Base-by-base conservation (phyloP, 2,888 invertebrate species). In the Caenorhabditis parvicauda region DNA sequence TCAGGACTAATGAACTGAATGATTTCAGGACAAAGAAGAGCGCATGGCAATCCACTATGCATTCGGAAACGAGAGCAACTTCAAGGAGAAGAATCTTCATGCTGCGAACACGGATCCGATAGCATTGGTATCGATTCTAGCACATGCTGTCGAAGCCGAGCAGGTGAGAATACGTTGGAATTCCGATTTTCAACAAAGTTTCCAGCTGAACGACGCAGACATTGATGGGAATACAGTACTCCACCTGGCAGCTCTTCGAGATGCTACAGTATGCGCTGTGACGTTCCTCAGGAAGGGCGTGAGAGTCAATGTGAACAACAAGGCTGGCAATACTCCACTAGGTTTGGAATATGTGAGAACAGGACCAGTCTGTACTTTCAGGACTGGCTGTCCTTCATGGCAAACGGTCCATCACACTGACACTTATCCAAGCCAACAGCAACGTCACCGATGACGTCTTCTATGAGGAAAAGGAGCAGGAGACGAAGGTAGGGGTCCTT, bases 1-100 rank as follows among this genome's bases (percentile, higher is more conserved):
- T 46, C 14, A 17, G 25, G 46, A 27, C 14, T n/a, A 27, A 14
- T 17, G 17, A 28, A 28, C 19, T 12, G 17, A 49, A 83, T 84
- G 59, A 42, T 35, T 22, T 46, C 7, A 49, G 3, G 60, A 60
- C 44, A 70, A 69, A 17, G 65, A 76, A 6, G 80, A 79, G 6
- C 71, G 84, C 45, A 75, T 82, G 24, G 83, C 85, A 4, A 75
- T 85, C 21, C 85, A 85, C 72, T 84, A 85, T 70, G 83, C 82
- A 2, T 85, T 85, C 70, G 68, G 59, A 42, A 50, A 48, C n/a
- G 57, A 63, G 50, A 49, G 59, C 17, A 56, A 55, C 6, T 63
- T 64, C 46, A 58, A 53, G 9, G 43, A 52, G 17, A 48, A 46
- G 28, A 54, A 22, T 38, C 41, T 50, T 28, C 47, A 37, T n/a